These are phyloP conservation scores for Liopterus haemorrhoidalis DNA, from an alignment of 2,888 invertebrate species.

Conservation along the genomic window DNA sequence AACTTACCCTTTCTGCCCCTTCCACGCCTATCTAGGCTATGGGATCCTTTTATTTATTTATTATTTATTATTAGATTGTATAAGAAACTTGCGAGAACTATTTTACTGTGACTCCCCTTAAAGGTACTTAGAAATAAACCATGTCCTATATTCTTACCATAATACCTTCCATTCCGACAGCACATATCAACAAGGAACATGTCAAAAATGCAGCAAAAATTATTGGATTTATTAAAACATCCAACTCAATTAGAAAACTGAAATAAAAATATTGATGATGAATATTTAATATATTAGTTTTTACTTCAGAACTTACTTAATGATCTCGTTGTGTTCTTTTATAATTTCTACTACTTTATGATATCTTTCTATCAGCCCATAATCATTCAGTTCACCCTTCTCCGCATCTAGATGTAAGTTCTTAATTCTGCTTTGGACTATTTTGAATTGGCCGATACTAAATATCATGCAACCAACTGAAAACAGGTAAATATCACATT, in stretches of 20 bases:
- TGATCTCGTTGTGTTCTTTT: conserved; percentile 9
- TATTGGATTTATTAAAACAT: conserved; percentile 6
- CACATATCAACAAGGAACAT: conserved; percentile 8
- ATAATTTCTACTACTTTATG: not conserved
- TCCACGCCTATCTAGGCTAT: no score
- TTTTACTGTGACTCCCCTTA: no score
- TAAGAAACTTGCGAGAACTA: no score
- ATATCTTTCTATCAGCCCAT: conserved; percentile 1
- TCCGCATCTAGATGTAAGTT: not conserved
- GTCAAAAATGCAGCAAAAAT: conserved; percentile 3
- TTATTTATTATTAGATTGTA: no score
- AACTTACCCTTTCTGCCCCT: no score
- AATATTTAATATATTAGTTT: not conserved
- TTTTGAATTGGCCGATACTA: conserved; percentile 10
- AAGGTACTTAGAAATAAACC: no score
- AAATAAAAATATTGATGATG: conserved; percentile 1
- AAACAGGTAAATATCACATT: no score
- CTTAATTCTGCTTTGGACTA: conserved; percentile 3
- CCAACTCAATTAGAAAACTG: conserved; percentile 6
- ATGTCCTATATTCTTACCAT: conserved; percentile 7
- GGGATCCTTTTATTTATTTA: no score
- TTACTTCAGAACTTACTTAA: conserved; percentile 6
- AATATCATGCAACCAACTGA: conserved; percentile 10
- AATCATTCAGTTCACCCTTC: not conserved
- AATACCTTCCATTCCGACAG: conserved; percentile 5